Evolutionary conservation across 2,113 vertebrate species (phyloP).

Genomic region (Clinocottus analis): DNA sequence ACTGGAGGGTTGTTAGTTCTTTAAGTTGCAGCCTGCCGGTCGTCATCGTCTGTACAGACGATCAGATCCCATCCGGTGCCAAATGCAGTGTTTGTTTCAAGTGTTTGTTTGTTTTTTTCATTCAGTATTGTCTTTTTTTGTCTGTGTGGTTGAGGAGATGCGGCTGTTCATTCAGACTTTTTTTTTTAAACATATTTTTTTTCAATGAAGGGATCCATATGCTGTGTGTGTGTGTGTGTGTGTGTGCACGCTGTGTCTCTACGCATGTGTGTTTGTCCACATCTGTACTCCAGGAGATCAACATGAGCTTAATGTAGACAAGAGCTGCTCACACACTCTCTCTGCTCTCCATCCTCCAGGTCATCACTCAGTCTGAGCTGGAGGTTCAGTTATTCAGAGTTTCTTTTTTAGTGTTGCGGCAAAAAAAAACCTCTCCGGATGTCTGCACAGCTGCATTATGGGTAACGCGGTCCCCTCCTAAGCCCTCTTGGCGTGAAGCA

Average conservation of each 20-base stretch:
- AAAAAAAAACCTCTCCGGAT: constrained; percentile 24
- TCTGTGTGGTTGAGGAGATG: constrained; percentile 42
- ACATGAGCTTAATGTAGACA: constrained; percentile 10
- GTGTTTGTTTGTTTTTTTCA: constrained; percentile 39
- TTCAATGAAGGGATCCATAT: constrained; percentile 61
- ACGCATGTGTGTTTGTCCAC: background rate
- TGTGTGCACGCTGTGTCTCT: constrained; percentile 20
- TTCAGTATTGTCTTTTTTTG: constrained; percentile 29
- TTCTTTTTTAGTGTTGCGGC: constrained; percentile 46
- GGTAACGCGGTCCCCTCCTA: constrained; percentile 74
- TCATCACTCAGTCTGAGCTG: constrained; percentile 30
- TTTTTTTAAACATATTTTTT: too few species aligned
- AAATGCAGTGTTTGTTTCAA: constrained; percentile 56
- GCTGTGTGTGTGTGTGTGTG: constrained; percentile 30
- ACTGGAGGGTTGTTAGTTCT: constrained; percentile 44
- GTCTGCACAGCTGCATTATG: constrained; percentile 25
- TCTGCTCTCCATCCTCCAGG: constrained; percentile 3
- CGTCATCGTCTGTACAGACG: constrained; percentile 48
- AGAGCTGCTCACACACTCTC: background rate
- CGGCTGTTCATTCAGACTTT: constrained; percentile 4
- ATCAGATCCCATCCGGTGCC: constrained; percentile 42
- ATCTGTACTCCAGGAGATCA: background rate
- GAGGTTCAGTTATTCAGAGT: constrained; percentile 48
- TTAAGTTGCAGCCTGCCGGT: constrained; percentile 52
- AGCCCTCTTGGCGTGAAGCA: constrained; percentile 98